Base-by-base conservation (phyloP, 2,888 invertebrate genomes). In the Eristalinus sepulchralis region DNA sequence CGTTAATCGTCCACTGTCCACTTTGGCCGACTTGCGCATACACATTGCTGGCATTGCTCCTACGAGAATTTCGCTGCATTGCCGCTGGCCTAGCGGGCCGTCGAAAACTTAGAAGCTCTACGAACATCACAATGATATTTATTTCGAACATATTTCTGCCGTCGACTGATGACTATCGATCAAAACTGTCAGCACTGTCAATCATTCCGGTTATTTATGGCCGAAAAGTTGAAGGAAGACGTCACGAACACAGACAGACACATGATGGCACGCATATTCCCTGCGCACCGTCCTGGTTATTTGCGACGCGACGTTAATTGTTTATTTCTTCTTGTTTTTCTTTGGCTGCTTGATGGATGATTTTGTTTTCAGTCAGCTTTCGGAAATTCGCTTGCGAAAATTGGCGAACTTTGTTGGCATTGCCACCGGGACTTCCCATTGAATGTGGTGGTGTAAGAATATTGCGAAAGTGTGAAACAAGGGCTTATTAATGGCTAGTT, bases 151-250 rank as follows among this genome's bases (percentile, higher is more conserved):
- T 82, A 85, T 85, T 85, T 85, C 72, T 85, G 82, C 85, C 68
- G 77, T 85, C 77, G 81, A 87, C 89, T 90, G 91, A 90, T 90
- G 90, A 90, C 90, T 90, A 90, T 91, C 91, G 89, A 91, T 91
- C 91, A 91, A 90, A 90, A 90, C 90, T 90, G 91, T 91, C 91
- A 90, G 90, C 91, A 90, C 90, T 91, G 91, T 90, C 91, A 91
- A 91, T 91, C 91, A 90, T 90, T 89, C 89, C 78, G 89, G 88
- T 91, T 90, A 91, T 91, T 91, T 91, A 90, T 90, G 90, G 90
- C 89, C 89, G 79, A 89, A 89, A 85, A 88, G 89, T 89, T 89
- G 89, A 90, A 91, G 90, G 90, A 91, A 90, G 90, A 90, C 90
- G 90, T 91, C 90, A 90, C 89, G 68, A 77, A 73, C 67, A 85